phyloP scores from a whole-genome alignment of 2,888 invertebrate species.

The Drosophila nr. perissopoda region DNA sequence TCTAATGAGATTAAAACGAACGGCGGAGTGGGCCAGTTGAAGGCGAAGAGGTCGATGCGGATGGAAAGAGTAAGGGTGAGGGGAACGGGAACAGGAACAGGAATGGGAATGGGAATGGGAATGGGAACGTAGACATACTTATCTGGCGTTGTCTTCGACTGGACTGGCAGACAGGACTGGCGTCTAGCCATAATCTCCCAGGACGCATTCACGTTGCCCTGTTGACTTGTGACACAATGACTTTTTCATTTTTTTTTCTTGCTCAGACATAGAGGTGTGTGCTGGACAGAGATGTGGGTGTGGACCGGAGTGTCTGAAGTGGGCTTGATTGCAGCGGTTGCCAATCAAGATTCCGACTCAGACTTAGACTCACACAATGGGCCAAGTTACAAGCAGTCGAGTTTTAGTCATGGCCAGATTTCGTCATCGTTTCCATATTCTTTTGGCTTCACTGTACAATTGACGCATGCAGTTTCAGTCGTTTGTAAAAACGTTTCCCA shows the following conservation, averaged over 20 bases:
- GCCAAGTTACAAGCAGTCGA: slow-evolving; percentile 41
- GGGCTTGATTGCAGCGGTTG: slow-evolving; percentile 26
- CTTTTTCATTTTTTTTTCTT: background rate
- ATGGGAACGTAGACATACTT: slow-evolving; percentile 31
- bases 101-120: background rate
- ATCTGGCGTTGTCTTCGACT: slow-evolving; percentile 42
- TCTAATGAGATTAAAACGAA: slow-evolving; percentile 65
- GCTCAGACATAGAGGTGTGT: slow-evolving; percentile 14
- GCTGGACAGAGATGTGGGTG: slow-evolving; percentile 4
- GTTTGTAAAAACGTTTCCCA: slow-evolving; percentile 57
- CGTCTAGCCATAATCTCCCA: slow-evolving; percentile 63
- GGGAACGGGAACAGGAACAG: background rate
- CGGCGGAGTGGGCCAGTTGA: slow-evolving; percentile 8
- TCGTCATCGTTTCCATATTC: background rate
- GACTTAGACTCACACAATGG: slow-evolving; percentile 61
- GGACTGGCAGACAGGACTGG: slow-evolving; percentile 20
- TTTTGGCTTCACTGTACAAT: slow-evolving; percentile 19
- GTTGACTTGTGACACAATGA: slow-evolving; percentile 58
- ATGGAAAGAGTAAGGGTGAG: background rate
- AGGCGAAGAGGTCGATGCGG: background rate
- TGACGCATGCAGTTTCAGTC: slow-evolving; percentile 49
- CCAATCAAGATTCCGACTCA: slow-evolving; percentile 57
- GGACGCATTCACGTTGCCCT: slow-evolving; percentile 49
- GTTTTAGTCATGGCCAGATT: slow-evolving; percentile 47
- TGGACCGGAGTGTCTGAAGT: slow-evolving; percentile 14